A percentile compares a stretch with the other conserved stretches of the same genome.
Conservation (phyloP, 2,888 invertebrate species). For the Torymus tubicola region DNA sequence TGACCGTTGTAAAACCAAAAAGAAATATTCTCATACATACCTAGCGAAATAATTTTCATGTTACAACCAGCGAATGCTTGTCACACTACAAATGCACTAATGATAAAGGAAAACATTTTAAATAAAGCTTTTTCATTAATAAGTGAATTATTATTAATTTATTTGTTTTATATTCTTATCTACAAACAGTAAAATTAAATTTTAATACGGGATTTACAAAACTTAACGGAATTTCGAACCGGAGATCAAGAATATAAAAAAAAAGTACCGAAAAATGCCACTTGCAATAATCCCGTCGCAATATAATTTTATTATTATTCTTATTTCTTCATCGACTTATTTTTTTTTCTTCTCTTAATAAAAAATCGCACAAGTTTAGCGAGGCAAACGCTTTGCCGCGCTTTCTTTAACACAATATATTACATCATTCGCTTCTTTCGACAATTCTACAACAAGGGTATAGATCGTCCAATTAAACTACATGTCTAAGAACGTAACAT, state of each 20-base stretch:
- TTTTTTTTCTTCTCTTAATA: slow-evolving; percentile 18
- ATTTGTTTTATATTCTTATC: slow-evolving; percentile 58
- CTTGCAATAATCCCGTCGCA: slow-evolving; percentile 46
- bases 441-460: slow-evolving; percentile 53
- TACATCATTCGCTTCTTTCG: slow-evolving; percentile 55
- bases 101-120: slow-evolving; percentile 45
- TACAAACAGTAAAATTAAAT: slow-evolving; percentile 57
- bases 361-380: slow-evolving; percentile 44
- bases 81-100: slow-evolving; percentile 31
- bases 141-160: slow-evolving; percentile 47
- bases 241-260: slow-evolving; percentile 44
- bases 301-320: slow-evolving; percentile 40
- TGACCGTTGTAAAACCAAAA: slow-evolving; percentile 31
- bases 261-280: slow-evolving; percentile 41
- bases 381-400: slow-evolving; percentile 35
- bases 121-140: slow-evolving; percentile 58
- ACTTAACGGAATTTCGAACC: slow-evolving; percentile 44
- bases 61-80: slow-evolving; percentile 27
- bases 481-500: slow-evolving; percentile 54
- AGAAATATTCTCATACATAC: slow-evolving; percentile 41
- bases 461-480: slow-evolving; percentile 56
- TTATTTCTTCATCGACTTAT: slow-evolving; percentile 32
- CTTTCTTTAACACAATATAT: slow-evolving; percentile 57
- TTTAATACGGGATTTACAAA: slow-evolving; percentile 53
- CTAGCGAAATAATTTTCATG: slow-evolving; percentile 21